These are phyloP conservation scores for Nothoprocta pentlandii DNA, from an alignment of 2,113 vertebrate genomes.

Conservation along the genomic window DNA sequence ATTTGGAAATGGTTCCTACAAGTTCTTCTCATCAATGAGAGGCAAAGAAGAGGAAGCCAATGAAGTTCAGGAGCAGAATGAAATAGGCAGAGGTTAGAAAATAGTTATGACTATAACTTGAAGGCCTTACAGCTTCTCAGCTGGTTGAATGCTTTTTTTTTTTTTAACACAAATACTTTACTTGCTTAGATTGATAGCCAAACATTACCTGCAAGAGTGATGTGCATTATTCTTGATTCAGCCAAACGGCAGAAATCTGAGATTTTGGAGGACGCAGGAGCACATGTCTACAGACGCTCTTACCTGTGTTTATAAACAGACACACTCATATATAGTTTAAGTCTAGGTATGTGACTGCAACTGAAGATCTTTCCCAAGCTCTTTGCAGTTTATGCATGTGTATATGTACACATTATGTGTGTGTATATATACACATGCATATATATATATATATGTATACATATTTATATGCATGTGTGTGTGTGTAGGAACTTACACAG, in stretches of 20 bases:
- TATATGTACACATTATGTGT: neutral
- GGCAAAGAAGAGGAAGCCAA: conserved; percentile 2
- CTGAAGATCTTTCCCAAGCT: neutral
- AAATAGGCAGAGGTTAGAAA: conserved; percentile 38
- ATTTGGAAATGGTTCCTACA: conserved; percentile 19
- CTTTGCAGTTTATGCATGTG: neutral
- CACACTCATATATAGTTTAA: fast-evolving
- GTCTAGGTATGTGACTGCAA: neutral
- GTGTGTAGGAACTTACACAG: neutral
- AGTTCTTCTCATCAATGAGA: conserved; percentile 28
- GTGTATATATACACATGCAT: neutral
- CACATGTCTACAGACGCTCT: neutral
- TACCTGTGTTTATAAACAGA: neutral
- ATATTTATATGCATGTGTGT: neutral
- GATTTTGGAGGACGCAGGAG: neutral
- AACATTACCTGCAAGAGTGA: conserved; percentile 26
- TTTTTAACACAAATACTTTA: conserved; percentile 62
- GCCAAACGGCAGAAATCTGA: conserved; percentile 16
- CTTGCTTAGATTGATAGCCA: conserved; percentile 36
- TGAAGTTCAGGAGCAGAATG: conserved; percentile 30
- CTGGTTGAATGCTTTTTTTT: neutral
- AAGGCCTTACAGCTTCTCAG: conserved; percentile 57
- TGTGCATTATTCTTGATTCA: neutral
- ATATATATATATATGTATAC: neutral
- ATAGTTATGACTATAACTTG: conserved; percentile 54